These are phyloP conservation scores for Grallaria varia DNA, from an alignment of 2,113 vertebrate genomes.

Conservation along the genomic window DNA sequence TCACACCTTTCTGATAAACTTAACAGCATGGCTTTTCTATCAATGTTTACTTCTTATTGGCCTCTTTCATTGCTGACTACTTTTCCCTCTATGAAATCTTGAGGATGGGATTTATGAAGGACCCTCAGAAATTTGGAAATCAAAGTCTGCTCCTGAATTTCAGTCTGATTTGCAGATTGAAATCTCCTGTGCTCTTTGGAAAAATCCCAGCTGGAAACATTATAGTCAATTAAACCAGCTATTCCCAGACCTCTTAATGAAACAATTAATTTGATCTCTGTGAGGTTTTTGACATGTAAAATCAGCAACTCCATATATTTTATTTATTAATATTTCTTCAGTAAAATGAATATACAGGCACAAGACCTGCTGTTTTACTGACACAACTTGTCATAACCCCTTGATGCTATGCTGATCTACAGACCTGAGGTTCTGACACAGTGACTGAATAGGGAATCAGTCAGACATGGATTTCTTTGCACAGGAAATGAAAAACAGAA, in stretches of 20 bases:
- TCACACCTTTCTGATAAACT: background rate
- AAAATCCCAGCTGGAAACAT: constrained; percentile 22
- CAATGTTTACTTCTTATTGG: background rate
- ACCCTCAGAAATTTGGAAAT: background rate
- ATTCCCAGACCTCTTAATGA: background rate
- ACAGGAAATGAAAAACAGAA: background rate
- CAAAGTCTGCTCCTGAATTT: background rate
- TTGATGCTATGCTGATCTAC: background rate
- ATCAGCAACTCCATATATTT: background rate
- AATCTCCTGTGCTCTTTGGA: background rate
- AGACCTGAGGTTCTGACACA: background rate
- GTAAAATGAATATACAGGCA: background rate
- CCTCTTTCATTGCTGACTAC: background rate
- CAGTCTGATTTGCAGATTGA: background rate
- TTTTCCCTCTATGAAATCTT: background rate
- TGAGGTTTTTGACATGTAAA: background rate
- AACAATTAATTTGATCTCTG: background rate
- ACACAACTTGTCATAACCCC: background rate
- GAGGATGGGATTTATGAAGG: background rate
- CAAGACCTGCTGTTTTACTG: background rate
- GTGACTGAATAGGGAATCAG: background rate
- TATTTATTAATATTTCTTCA: background rate
- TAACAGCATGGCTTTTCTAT: background rate
- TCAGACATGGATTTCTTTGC: background rate
- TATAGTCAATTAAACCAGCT: constrained; percentile 8